Evolutionary conservation across 2,888 invertebrate genomes (phyloP).

Genomic region (Lucinisca nassula): DNA sequence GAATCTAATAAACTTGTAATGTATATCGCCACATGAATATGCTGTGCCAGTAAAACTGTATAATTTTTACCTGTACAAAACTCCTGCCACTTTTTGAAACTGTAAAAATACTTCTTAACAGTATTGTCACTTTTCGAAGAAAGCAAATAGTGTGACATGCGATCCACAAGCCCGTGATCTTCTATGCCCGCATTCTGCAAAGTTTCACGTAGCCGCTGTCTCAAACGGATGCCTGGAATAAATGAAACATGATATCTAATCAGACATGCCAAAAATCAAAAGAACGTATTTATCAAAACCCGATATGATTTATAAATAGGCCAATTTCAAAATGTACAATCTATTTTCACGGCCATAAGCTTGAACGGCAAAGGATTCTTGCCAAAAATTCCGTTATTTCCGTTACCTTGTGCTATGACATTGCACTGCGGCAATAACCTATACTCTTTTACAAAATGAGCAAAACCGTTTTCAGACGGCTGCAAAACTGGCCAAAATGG

Average conservation of each 20-base stretch:
- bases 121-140: conserved; percentile 47
- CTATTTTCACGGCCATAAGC: not conserved
- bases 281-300: no score
- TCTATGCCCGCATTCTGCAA: conserved; percentile 3
- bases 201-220: not conserved
- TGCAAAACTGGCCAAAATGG: conserved; percentile 2
- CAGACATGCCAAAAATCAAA: not conserved
- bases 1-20: conserved; percentile 38
- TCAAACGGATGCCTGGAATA: conserved; percentile 26
- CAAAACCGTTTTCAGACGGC: not conserved
- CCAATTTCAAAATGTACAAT: no score
- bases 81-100: conserved; percentile 49
- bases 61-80: conserved; percentile 27
- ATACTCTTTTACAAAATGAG: not conserved
- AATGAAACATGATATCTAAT: not conserved
- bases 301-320: no score
- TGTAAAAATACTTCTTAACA: conserved; percentile 32
- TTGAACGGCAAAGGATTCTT: not conserved
- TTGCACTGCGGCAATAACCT: not conserved
- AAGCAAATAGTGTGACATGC: conserved; percentile 35
- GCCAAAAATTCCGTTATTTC: not conserved
- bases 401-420: not conserved
- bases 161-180: not conserved
- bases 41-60: conserved; percentile 23
- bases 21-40: conserved; percentile 40